Conservation (phyloP, 1,140 invertebrate genomes). For the Nasonia vitripennis region DNA sequence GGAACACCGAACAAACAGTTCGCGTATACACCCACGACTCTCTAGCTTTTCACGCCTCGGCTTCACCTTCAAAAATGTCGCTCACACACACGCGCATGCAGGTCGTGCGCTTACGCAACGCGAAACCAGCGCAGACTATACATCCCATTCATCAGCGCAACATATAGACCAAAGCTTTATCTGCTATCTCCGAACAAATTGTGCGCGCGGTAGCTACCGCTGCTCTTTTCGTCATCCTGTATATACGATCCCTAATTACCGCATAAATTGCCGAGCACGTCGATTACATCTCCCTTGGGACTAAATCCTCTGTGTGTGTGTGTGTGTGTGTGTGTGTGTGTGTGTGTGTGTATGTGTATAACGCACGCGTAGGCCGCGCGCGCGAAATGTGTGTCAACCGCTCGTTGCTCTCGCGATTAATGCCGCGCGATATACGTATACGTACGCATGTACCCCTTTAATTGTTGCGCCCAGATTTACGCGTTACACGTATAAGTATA, state of each 20-base stretch:
- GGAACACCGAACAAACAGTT: background rate
- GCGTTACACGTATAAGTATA: background rate
- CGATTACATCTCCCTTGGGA: slow-evolving; percentile 5
- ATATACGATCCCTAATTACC: slow-evolving; percentile 13
- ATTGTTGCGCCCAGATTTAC: slow-evolving; percentile 32
- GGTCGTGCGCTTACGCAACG: background rate
- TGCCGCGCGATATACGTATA: background rate
- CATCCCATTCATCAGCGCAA: background rate
- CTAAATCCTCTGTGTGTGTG: no score
- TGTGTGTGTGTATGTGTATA: background rate
- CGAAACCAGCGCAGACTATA: background rate
- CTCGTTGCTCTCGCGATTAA: background rate
- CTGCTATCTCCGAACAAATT: slow-evolving; percentile 16
- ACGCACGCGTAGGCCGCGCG: slow-evolving; percentile 2
- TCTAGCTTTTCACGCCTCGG: background rate
- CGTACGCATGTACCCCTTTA: background rate
- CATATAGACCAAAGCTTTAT: background rate
- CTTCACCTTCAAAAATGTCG: background rate
- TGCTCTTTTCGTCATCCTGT: background rate
- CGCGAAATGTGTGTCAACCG: slow-evolving; percentile 17
- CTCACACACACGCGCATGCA: no score
- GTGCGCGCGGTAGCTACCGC: background rate
- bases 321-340: background rate
- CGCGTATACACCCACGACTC: background rate
- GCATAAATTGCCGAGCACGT: slow-evolving; percentile 7